phyloP scores from a whole-genome alignment of 2,797 vertebrate species.

The Myotis daubentonii region DNA sequence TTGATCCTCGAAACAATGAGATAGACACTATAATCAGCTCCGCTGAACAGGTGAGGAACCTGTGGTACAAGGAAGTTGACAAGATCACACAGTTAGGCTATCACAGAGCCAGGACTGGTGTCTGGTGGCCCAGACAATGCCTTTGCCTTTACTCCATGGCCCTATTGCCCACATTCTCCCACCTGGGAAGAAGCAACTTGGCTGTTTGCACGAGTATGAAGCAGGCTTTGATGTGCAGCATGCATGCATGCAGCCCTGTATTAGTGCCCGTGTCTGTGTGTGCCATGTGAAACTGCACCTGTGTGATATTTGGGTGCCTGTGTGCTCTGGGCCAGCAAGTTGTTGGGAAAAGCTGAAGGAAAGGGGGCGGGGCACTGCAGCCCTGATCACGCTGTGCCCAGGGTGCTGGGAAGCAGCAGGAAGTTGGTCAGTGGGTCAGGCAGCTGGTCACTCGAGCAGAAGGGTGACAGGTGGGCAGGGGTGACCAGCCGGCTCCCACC shows the following conservation, averaged over 20 bases:
- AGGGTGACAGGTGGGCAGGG: constrained; percentile 87
- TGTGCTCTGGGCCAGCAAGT: neutral
- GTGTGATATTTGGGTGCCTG: neutral
- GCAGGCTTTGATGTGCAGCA: neutral
- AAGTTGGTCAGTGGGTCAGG: constrained; percentile 91
- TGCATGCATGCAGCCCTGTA: neutral
- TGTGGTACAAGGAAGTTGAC: neutral
- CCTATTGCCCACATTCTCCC: neutral
- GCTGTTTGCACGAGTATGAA: neutral
- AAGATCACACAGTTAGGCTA: neutral
- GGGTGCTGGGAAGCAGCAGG: constrained; percentile 79
- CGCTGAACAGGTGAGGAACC: neutral
- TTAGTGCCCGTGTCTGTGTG: fast-evolving
- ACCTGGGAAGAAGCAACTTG: neutral
- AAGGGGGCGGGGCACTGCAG: neutral
- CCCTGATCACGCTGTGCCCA: constrained; percentile 45
- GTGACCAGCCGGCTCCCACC: constrained; percentile 84
- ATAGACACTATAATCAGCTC: neutral
- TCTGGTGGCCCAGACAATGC: neutral
- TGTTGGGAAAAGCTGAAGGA: constrained; percentile 15
- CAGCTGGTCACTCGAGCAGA: constrained; percentile 84
- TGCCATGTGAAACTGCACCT: neutral
- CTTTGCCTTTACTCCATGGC: neutral
- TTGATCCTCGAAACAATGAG: neutral
- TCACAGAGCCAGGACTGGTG: neutral